These are phyloP conservation scores for Leptopilina boulardi DNA, from an alignment of 1,140 invertebrate species.

Conservation along the genomic window DNA sequence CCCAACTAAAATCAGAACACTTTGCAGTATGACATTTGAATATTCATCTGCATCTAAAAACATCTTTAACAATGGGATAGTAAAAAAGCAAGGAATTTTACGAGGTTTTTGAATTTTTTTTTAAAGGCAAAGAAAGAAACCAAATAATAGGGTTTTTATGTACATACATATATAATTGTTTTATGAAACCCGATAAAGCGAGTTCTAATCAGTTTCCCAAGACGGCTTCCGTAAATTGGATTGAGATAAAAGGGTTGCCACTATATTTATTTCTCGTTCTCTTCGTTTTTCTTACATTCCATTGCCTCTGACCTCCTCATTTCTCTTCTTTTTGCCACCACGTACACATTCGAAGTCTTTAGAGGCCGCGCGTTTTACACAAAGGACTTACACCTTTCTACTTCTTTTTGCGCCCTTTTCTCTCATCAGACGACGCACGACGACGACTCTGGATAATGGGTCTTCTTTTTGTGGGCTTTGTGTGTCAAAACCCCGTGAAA, in stretches of 20 bases:
- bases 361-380: conserved; percentile 51
- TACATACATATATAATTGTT: conserved; percentile 36
- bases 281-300: conserved; percentile 25
- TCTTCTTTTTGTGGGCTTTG: conserved; percentile 59
- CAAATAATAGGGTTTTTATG: too few species aligned
- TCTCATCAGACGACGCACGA: conserved; percentile 51
- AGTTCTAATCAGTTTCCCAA: conserved; percentile 63
- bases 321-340: conserved; percentile 42
- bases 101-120: conserved; percentile 2
- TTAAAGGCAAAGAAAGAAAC: neutral
- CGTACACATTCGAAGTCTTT: conserved; percentile 44
- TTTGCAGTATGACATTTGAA: conserved; percentile 24
- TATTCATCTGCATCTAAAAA: neutral
- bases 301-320: conserved; percentile 35
- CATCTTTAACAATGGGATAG: neutral
- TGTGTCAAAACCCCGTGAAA: conserved; percentile 62
- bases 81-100: neutral
- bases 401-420: conserved; percentile 46
- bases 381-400: conserved; percentile 66
- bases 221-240: conserved; percentile 57
- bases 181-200: conserved; percentile 54
- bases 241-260: conserved; percentile 58
- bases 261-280: conserved; percentile 27
- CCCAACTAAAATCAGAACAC: neutral
- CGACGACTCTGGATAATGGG: conserved; percentile 58